Conservation (phyloP, 2,888 invertebrate genomes). For the Patella depressa region DNA sequence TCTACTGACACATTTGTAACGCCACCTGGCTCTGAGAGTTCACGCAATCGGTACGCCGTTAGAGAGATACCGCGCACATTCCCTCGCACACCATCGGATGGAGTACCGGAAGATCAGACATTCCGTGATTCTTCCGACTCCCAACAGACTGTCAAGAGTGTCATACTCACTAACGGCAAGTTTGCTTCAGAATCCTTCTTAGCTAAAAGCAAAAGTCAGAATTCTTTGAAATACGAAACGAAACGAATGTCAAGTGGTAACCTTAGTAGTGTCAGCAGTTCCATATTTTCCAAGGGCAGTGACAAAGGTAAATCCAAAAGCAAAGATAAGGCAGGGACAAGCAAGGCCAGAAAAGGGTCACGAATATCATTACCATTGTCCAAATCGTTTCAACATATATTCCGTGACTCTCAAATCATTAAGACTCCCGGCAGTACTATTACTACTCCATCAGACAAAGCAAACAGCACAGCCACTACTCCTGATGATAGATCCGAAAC, state of each 20-base stretch:
- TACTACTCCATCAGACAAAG: slow-evolving; percentile 32
- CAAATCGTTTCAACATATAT: background rate
- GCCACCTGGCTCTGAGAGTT: slow-evolving; percentile 20
- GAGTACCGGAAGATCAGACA: slow-evolving; percentile 15
- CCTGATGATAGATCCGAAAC: slow-evolving; percentile 31
- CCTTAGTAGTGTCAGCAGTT: background rate
- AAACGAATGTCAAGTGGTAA: slow-evolving; percentile 5
- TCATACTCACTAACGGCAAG: slow-evolving; percentile 20
- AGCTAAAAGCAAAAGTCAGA: background rate
- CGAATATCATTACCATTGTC: slow-evolving; percentile 17
- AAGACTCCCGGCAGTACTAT: slow-evolving; percentile 30
- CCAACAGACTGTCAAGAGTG: slow-evolving; percentile 24
- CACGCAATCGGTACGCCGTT: slow-evolving; percentile 22
- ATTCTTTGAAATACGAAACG: background rate
- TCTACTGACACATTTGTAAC: slow-evolving; percentile 24
- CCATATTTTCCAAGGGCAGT: background rate
- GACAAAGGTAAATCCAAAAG: background rate
- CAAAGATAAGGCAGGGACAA: slow-evolving; percentile 1
- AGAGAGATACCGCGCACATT: slow-evolving; percentile 16
- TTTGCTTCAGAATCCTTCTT: slow-evolving; percentile 9
- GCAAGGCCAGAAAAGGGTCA: slow-evolving; percentile 10
- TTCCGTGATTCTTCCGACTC: slow-evolving; percentile 24
- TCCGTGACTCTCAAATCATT: slow-evolving; percentile 16
- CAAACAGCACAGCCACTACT: slow-evolving; percentile 29
- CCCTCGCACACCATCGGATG: background rate